phyloP scores from a whole-genome alignment of 2,888 invertebrate genomes.

The Argyresthia goedartella region DNA sequence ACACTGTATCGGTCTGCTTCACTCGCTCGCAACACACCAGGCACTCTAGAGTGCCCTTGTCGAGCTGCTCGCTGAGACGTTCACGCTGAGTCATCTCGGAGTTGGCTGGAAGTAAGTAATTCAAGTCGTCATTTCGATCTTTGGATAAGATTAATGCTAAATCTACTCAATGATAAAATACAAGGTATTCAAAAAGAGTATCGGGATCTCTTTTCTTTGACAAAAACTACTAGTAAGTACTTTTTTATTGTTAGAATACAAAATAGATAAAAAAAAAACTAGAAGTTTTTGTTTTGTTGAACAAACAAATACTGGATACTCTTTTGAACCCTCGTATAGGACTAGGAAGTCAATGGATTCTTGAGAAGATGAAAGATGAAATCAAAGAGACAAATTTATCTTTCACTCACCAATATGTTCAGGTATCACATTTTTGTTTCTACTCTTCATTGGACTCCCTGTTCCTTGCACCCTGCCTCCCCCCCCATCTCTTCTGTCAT shows the following conservation, averaged over 20 bases:
- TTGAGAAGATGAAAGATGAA: no score
- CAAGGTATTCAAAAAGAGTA: no score
- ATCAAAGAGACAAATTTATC: no score
- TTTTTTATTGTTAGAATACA: no score
- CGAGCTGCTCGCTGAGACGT: slow-evolving; percentile 85
- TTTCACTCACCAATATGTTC: neutral
- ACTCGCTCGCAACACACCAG: slow-evolving; percentile 94
- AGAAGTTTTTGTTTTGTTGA: no score
- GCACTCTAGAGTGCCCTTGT: slow-evolving; percentile 88
- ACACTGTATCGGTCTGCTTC: slow-evolving; percentile 83
- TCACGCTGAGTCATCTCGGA: slow-evolving; percentile 84
- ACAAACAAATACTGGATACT: no score
- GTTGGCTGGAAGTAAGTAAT: slow-evolving; percentile 22
- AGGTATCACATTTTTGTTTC: slow-evolving; percentile 2
- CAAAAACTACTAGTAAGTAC: no score
- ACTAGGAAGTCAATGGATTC: no score
- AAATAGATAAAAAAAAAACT: no score
- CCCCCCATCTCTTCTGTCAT: neutral
- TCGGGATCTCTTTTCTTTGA: no score
- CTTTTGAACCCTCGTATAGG: no score
- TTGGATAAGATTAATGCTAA: neutral
- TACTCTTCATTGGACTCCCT: slow-evolving; percentile 8
- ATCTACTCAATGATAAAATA: no score
- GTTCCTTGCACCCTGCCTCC: neutral
- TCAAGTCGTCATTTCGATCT: neutral